Evolutionary conservation across 2,113 vertebrate genomes (phyloP).

Genomic region (Calyptommatus sinebrachiatus): DNA sequence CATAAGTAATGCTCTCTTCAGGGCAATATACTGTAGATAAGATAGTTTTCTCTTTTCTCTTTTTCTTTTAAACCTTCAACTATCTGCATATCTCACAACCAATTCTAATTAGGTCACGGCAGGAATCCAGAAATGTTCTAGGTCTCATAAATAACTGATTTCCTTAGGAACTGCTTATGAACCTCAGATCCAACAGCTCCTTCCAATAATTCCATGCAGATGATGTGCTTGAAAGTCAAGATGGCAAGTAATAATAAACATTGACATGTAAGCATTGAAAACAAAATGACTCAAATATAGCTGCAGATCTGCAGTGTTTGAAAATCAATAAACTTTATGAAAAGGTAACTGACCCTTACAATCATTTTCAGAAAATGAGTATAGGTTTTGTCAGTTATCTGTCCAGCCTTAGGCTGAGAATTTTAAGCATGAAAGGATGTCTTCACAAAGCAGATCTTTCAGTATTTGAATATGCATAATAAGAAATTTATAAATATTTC

Average conservation of each 20-base stretch:
- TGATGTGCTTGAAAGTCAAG: conserved; percentile 41
- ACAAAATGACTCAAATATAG: background rate
- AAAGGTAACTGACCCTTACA: background rate
- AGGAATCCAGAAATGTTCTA: conserved; percentile 47
- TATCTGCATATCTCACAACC: conserved; percentile 22
- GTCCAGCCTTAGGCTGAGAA: background rate
- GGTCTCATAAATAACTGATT: conserved; percentile 68
- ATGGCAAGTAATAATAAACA: conserved; percentile 40
- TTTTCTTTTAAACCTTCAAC: conserved; percentile 24
- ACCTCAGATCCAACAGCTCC: conserved; percentile 41
- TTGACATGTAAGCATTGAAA: background rate
- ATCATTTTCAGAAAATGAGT: background rate
- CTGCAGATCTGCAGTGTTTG: background rate
- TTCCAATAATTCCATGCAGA: conserved; percentile 43
- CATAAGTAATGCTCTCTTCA: conserved; percentile 16
- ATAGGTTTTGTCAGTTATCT: background rate
- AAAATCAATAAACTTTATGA: background rate
- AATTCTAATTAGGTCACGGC: conserved; percentile 54
- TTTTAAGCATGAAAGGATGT: background rate
- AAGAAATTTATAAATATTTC: background rate
- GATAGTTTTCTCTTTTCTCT: conserved; percentile 36
- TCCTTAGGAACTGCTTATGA: conserved; percentile 49
- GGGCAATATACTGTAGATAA: conserved; percentile 23
- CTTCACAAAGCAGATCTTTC: background rate
- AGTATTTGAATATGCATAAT: background rate